Base-by-base conservation (phyloP, 2,113 vertebrate genomes). In the Panurus biarmicus region DNA sequence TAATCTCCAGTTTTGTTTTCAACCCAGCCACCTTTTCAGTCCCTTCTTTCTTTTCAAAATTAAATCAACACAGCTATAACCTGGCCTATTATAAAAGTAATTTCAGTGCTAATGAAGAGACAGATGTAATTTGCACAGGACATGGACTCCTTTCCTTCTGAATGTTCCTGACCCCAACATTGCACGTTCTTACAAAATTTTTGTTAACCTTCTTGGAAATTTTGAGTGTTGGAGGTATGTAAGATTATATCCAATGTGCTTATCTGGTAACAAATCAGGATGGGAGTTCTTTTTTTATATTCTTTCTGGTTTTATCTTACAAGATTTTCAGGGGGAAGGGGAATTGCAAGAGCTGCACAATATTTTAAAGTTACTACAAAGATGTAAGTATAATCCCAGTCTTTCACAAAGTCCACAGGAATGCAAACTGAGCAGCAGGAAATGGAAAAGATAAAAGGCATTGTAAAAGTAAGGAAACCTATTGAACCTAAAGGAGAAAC, bases 141-240 rank as follows among this genome's bases (percentile, higher is more conserved):
- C 50, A 58, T 35, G 26, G 81, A 96, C 96, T 95, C 93, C 78
- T 95, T 91, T 94, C 70, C 57, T 89, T 83, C 74, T 93, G 56
- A 95, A 95, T 93, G 54, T 47, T 71, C 60, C 62, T 91, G 93
- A 94, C 74, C 73, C 85, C 48, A 79, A 31, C 91, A 93, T 96
- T 95, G 91, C 85, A 79, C 36, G 54, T 79, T 91, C 85, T 94
- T 74, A 79, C 76, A 92, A 91, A 93, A 91, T 29, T 80, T 56
- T 65, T 94, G 66, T 89, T 91, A 93, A 76, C 77, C 51, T 87
- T 92, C 60, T 58, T 94, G 87, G 87, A 92, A 94, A 87, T 87
- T 72, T 53, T 66, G 78, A 95, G 87, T 95, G 78, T 54, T 84
- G 62, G 56, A 85, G 47, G 66, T 85, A 87, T 83, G 89, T 64